Evolutionary conservation across 2,797 vertebrate genomes (phyloP).

Genomic region (Etheostoma perlongum): DNA sequence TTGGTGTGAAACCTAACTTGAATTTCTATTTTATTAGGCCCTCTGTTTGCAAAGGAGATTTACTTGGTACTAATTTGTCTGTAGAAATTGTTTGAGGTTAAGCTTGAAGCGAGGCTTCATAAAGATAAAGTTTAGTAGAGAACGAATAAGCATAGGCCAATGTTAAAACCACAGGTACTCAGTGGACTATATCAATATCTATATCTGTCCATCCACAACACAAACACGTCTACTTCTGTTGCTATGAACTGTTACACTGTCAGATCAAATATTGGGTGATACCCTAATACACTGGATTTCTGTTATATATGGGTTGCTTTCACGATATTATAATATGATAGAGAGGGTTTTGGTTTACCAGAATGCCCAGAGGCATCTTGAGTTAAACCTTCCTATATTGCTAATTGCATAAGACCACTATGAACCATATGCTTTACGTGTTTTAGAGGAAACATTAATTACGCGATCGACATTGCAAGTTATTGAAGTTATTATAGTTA

Average conservation of each 20-base stretch:
- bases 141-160: background rate
- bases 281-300: background rate
- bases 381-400: no score
- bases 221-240: background rate
- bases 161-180: conserved; percentile 4
- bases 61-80: background rate
- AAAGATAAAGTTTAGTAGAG: conserved; percentile 5
- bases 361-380: no score
- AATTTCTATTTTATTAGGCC: background rate
- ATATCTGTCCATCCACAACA: background rate
- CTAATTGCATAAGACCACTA: background rate
- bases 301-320: background rate
- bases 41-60: background rate
- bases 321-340: no score
- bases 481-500: background rate
- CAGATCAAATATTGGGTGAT: background rate
- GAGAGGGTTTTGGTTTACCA: background rate
- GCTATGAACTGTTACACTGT: background rate
- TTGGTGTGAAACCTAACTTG: background rate
- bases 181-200: background rate
- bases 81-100: background rate
- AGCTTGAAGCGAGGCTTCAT: background rate
- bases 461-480: background rate
- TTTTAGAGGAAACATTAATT: background rate
- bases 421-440: background rate